Evolutionary conservation across 2,113 vertebrate genomes (phyloP).

Genomic region (Mastomys natalensis): DNA sequence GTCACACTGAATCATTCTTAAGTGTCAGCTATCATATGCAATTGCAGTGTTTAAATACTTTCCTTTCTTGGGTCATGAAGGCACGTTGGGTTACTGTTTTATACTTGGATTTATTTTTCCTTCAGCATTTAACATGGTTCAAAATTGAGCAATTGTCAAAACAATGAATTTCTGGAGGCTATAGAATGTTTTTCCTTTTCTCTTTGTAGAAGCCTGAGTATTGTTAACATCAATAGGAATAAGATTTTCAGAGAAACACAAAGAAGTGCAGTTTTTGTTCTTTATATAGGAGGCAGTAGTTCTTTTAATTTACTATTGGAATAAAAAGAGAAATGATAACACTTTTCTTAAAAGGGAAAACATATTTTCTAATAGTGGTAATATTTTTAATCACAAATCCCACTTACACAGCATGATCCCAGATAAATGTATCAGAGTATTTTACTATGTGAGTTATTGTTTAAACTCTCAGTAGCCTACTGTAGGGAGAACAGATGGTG

Average conservation of each 20-base stretch:
- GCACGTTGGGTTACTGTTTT: slow-evolving; percentile 80
- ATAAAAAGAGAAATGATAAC: slow-evolving; percentile 73
- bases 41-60: slow-evolving; percentile 69
- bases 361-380: slow-evolving; percentile 75
- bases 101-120: slow-evolving; percentile 76
- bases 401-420: slow-evolving; percentile 77
- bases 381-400: slow-evolving; percentile 83
- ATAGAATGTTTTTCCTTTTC: not conserved
- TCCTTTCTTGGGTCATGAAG: slow-evolving; percentile 66
- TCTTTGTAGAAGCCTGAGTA: slow-evolving; percentile 50
- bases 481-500: slow-evolving; percentile 87
- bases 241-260: slow-evolving; percentile 50
- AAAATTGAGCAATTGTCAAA: slow-evolving; percentile 79
- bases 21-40: slow-evolving; percentile 72
- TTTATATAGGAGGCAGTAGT: slow-evolving; percentile 54
- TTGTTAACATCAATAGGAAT: slow-evolving; percentile 65
- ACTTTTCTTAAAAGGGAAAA: slow-evolving; percentile 79
- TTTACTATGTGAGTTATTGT: slow-evolving; percentile 81
- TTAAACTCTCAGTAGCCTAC: slow-evolving; percentile 80
- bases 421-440: slow-evolving; percentile 80
- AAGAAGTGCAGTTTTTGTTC: slow-evolving; percentile 62
- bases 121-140: slow-evolving; percentile 79
- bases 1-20: slow-evolving; percentile 76
- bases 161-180: slow-evolving; percentile 75
- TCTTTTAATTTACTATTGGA: slow-evolving; percentile 69